Evolutionary conservation across 2,797 vertebrate species (phyloP).

Genomic region (Lepilemur ruficaudatus): DNA sequence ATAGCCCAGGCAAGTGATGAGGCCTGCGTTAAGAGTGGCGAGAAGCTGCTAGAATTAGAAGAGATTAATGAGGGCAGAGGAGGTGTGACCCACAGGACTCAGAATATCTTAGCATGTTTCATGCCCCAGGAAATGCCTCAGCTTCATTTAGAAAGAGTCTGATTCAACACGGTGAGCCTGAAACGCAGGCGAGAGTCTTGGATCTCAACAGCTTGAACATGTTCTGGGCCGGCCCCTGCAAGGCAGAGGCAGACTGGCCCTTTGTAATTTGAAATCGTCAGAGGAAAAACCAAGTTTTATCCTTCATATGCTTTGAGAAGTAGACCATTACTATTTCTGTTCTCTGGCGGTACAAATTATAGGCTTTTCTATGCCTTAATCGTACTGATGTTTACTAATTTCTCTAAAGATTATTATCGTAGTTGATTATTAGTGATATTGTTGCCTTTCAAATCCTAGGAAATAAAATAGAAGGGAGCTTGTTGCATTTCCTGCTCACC

Average conservation of each 20-base stretch:
- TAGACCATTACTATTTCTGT: not conserved
- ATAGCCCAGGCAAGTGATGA: no score
- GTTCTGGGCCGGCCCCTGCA: no score
- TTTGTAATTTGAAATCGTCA: not conserved
- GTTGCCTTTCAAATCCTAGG: constrained; percentile 9
- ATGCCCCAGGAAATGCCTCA: not conserved
- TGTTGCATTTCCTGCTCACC: not conserved
- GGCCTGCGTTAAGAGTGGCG: not conserved
- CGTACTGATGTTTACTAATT: constrained; percentile 35
- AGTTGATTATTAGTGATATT: not conserved
- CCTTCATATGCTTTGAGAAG: not conserved
- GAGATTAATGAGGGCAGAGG: not conserved
- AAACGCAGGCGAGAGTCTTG: accelerated
- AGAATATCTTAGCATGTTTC: not conserved
- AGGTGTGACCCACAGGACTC: not conserved
- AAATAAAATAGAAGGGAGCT: not conserved
- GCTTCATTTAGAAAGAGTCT: not conserved
- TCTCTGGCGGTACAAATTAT: constrained; percentile 18
- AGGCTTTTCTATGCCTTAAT: constrained; percentile 19
- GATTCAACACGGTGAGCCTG: not conserved
- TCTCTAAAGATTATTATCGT: constrained; percentile 41
- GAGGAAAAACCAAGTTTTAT: not conserved
- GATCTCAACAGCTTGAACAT: not conserved
- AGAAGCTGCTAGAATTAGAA: not conserved
- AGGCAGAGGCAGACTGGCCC: not conserved